Conservation (phyloP, 2,113 vertebrate species). For the Gavia stellata region DNA sequence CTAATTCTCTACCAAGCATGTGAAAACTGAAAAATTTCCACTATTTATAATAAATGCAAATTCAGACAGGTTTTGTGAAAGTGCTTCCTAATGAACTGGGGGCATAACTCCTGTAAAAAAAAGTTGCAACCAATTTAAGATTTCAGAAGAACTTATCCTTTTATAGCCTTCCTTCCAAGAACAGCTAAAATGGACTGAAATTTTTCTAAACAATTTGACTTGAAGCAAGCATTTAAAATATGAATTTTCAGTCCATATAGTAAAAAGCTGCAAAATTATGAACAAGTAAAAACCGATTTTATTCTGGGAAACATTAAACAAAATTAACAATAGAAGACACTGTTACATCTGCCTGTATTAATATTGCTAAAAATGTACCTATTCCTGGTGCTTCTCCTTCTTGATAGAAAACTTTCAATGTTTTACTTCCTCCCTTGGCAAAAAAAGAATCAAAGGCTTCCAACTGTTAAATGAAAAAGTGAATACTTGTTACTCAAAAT, state of each 20-base stretch:
- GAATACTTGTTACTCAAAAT: neutral
- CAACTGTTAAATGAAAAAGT: slow-evolving; percentile 69
- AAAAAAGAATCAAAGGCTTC: slow-evolving; percentile 76
- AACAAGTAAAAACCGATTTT: neutral
- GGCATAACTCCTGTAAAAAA: neutral
- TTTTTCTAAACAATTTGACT: neutral
- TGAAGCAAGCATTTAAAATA: neutral
- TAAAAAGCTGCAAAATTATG: neutral
- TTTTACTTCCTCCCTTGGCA: slow-evolving; percentile 71
- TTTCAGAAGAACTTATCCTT: neutral
- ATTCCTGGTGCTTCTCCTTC: slow-evolving; percentile 72
- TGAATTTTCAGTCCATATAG: neutral
- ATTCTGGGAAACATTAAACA: neutral
- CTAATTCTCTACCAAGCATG: neutral
- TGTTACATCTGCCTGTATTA: neutral
- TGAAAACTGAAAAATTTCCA: neutral
- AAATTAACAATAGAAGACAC: neutral
- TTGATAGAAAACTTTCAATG: slow-evolving; percentile 81
- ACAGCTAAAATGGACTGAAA: neutral
- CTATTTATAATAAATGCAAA: neutral
- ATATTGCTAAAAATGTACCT: slow-evolving; percentile 65
- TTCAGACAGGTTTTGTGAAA: neutral
- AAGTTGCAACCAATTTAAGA: neutral
- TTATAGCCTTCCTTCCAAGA: neutral
- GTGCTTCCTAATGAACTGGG: neutral